Evolutionary conservation across 2,888 invertebrate species (phyloP), one percentile per base, ranked within the genome.

Genomic region (Oligia strigilis): DNA sequence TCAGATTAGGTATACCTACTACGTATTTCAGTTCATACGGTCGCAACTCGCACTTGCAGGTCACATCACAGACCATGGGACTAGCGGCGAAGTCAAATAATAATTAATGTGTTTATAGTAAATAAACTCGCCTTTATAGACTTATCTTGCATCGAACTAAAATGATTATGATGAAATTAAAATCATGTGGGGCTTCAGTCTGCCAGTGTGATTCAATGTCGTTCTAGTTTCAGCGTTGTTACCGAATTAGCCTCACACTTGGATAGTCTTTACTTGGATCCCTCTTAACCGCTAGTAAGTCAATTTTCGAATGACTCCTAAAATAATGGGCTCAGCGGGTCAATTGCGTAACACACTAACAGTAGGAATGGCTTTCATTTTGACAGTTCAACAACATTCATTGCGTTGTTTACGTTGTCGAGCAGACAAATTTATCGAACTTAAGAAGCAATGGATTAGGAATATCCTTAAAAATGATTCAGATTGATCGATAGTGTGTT

Each of bases 1-100:
- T 75, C 69, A 82, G 52, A 79, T 83, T 36, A 29, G 19, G 69
- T 73, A 40, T 5, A 4, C 29, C 29, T 40, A 73, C 65, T 82
- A 60, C 17, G 23, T 74, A 78, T 78, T 69, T 72, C 14, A 40
- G 46, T 80, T 52, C n/a, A 80, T 62, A 8, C 43, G 60, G n/a
- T 67, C 23, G n/a, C n/a, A n/a, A n/a, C n/a, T n/a, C n/a, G 17
- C 52, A 43, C 29, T 70, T 0, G 14, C 14, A 55, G 36, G 23
- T 52, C 49, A 46, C 29, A 65, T 36, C 40, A 40, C 17, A 65
- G 58, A 49, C 64, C 62, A 70, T 40, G 43, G 36, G n/a, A 60
- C 17, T 60, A 67, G 23, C 29, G 23, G 40, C 17, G 11, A 29
- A 64, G 52, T 17, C 9, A 43, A 58, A 72, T 64, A 11, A 78